Evolutionary conservation across 2,888 invertebrate species (phyloP), one percentile per base, ranked within the genome.

Genomic region (Andrena fulva): DNA sequence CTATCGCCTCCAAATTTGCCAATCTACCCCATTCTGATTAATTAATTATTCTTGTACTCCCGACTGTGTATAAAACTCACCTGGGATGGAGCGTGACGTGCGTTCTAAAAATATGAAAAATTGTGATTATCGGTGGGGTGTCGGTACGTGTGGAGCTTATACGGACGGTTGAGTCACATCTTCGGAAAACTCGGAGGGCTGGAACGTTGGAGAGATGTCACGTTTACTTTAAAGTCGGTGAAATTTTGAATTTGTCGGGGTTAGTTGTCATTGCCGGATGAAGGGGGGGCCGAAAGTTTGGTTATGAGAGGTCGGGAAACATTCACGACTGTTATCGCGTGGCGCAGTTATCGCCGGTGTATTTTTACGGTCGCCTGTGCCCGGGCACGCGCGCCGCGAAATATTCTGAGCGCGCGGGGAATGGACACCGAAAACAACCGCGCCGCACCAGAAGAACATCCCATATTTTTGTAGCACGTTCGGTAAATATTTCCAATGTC

Each of bases 211-310:
- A 31, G 54, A 24, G 54, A 70, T 70, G 8, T 24, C 16, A 31
- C 29, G 62, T 68, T 71, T 62, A 74, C 24, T 71, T 68, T 35
- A 56, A 35, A 33, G 71, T 76, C 69, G 71, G 71, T 68, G 27
- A 48, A 80, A 85, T 84, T 87, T 69, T 63, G 64, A 80, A 84
- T 84, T 82, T 81, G 10, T 70, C 54, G 68, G 71, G 85, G 87
- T 87, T 84, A 85, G 78, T 77, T 82, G 73, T 81, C 85, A 82
- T 82, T 62, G 76, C 67, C 74, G 71, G 33, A 50, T 48, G 52
- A 62, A 50, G 69, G 56, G 54, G 63, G 63, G 50, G 71, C 74
- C 69, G 68, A 80, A 81, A 82, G 81, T 81, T 87, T 87, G 84
- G 85, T 87, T 84, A 84, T 68, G 77, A 29, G 59, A 69, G 50